Evolutionary conservation across 2,113 vertebrate species (phyloP), one percentile per base, ranked within the genome.

Genomic region (Columbina picui): DNA sequence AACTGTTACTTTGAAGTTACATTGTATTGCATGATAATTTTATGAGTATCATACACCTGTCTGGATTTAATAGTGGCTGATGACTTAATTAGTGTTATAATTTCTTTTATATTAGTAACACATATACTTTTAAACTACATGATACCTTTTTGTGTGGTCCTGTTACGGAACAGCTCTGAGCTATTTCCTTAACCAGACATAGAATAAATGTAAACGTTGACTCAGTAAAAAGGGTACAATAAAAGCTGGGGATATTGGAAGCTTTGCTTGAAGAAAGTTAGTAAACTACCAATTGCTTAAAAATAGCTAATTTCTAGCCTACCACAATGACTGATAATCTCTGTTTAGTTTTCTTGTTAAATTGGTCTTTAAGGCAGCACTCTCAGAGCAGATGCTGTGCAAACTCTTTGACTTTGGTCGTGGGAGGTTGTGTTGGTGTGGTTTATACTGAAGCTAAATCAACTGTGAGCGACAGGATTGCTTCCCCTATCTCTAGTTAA

Each of bases 391-490:
- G 53, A 26, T 79, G 49, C 29, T 14, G 4, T 12, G 13, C 68
- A 36, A 83, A 17, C 27, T 45, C 53, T 85, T 60, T 49, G n/a
- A 38, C 21, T 47, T 52, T 60, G 13, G 23, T 79, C 19, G 12
- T 3, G 10, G 39, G 32, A 83, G 17, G 27, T 30, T 41, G 38
- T 75, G 21, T 47, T 87, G 18, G 3, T 64, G 27, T 39, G 32
- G 29, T 71, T 93, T 87, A 60, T 29, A 29, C 22, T 19, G 75
- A 77, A 61, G n/a, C 36, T 60, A 36, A 76, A 39, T 23, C 52
- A 50, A 65, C 45, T 56, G 18, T 2, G 11, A 87, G 36, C 1
- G 2, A 36, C 29, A 38, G 34, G n/a, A 59, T 63, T 0, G 0
- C 41, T 80, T 69, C 85, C 34, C 11, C 11, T 77, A 10, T 85